Evolutionary conservation across 2,113 vertebrate species (phyloP).

Genomic region (Leptodactylus fuscus): DNA sequence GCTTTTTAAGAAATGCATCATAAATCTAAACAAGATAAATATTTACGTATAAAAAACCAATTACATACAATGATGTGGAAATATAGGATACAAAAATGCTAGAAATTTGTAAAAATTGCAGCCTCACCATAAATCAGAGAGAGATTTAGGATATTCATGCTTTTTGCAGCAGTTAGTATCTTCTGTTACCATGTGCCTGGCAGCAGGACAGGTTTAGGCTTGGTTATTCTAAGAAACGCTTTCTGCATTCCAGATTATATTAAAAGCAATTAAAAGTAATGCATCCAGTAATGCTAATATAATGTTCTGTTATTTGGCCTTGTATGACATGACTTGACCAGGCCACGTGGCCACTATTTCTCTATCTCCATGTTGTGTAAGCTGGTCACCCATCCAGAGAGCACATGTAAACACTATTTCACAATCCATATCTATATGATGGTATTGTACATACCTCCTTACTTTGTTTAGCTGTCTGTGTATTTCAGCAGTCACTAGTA

Average conservation of each 20-base stretch:
- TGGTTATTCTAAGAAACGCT: background rate
- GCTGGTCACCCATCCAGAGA: background rate
- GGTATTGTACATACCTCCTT: background rate
- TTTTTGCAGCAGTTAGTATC: too few species aligned
- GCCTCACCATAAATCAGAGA: too few species aligned
- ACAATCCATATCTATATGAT: background rate
- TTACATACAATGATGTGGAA: too few species aligned
- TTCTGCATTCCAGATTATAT: background rate
- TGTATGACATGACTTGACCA: background rate
- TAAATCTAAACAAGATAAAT: too few species aligned
- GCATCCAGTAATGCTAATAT: background rate
- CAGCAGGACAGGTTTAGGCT: background rate
- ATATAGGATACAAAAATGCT: too few species aligned
- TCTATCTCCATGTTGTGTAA: too few species aligned
- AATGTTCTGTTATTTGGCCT: background rate
- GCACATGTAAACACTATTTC: background rate
- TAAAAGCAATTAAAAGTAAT: background rate
- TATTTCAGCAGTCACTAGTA: background rate
- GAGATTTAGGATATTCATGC: too few species aligned
- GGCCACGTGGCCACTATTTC: background rate
- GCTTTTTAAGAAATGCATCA: too few species aligned
- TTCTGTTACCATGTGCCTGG: too few species aligned
- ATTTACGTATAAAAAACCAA: too few species aligned
- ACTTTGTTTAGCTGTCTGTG: background rate
- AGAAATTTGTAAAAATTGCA: too few species aligned